Conservation (phyloP, 2,113 vertebrate genomes). For the Channa argus region DNA sequence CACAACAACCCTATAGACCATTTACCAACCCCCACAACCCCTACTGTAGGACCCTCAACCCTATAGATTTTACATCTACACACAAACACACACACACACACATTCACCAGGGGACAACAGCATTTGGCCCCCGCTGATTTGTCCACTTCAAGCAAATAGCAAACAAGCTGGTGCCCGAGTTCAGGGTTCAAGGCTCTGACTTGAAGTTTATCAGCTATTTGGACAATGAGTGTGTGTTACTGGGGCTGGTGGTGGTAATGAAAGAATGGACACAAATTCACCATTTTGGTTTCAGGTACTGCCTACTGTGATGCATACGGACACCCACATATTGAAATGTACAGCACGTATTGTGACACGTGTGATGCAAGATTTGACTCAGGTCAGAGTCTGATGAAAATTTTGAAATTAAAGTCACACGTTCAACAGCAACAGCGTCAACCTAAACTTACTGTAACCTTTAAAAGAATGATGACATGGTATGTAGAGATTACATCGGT, state of each 20-base stretch:
- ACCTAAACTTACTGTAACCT: not conserved
- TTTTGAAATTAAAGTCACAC: not conserved
- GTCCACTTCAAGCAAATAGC: slow-evolving; percentile 47
- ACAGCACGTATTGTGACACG: not conserved
- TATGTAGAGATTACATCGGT: not conserved
- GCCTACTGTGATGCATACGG: slow-evolving; percentile 11
- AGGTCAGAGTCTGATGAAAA: not conserved
- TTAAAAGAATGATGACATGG: not conserved
- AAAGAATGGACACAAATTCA: slow-evolving; percentile 17
- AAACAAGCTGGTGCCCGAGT: slow-evolving; percentile 77
- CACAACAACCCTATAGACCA: slow-evolving; percentile 64
- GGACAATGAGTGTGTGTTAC: slow-evolving; percentile 39
- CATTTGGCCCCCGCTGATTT: slow-evolving; percentile 69
- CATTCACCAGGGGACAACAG: slow-evolving; percentile 64
- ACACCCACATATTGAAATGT: slow-evolving; percentile 29
- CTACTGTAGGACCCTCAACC: slow-evolving; percentile 26
- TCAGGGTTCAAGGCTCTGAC: slow-evolving; percentile 70
- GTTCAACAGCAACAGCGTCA: no score
- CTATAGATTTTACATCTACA: slow-evolving; percentile 23
- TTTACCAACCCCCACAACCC: slow-evolving; percentile 41
- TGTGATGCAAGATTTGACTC: not conserved
- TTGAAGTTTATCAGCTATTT: slow-evolving; percentile 58
- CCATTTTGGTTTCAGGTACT: not conserved
- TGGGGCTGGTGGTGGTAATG: not conserved
- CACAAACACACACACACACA: slow-evolving; percentile 35